phyloP scores from a whole-genome alignment of 2,113 vertebrate genomes.

The Candoia aspera region DNA sequence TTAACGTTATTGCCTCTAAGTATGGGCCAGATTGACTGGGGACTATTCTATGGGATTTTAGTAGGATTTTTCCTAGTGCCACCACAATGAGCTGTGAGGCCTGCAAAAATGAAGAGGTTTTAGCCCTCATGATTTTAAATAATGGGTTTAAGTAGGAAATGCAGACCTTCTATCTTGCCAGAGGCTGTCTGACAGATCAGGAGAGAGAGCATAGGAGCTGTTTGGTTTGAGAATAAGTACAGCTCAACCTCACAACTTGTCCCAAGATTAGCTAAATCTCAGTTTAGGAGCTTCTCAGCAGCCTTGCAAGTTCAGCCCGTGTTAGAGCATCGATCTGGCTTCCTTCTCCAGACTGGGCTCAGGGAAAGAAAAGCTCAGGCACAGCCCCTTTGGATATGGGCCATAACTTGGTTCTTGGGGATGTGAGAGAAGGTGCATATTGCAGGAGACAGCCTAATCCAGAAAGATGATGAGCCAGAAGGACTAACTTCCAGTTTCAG shows the following conservation, averaged over 20 bases:
- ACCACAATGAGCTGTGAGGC: not conserved
- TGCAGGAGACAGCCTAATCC: not conserved
- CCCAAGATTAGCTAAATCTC: not conserved
- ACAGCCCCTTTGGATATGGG: too few species aligned
- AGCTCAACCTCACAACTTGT: not conserved
- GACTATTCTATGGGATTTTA: not conserved
- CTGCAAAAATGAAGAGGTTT: not conserved
- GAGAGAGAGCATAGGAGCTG: not conserved
- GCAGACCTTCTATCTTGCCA: too few species aligned
- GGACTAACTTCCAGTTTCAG: not conserved
- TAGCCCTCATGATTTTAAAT: not conserved
- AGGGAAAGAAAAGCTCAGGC: too few species aligned
- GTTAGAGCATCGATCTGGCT: too few species aligned
- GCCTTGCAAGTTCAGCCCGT: not conserved
- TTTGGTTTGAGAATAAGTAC: not conserved
- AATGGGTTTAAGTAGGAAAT: not conserved
- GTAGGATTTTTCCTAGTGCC: not conserved
- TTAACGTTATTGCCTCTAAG: not conserved
- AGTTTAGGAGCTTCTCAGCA: not conserved
- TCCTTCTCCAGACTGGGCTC: too few species aligned
- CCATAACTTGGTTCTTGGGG: too few species aligned
- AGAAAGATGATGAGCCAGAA: not conserved
- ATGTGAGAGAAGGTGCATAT: too few species aligned
- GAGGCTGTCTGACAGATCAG: not conserved
- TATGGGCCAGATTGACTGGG: not conserved